Evolutionary conservation across 2,797 vertebrate species (phyloP).

Genomic region (Anolis apletophallus): DNA sequence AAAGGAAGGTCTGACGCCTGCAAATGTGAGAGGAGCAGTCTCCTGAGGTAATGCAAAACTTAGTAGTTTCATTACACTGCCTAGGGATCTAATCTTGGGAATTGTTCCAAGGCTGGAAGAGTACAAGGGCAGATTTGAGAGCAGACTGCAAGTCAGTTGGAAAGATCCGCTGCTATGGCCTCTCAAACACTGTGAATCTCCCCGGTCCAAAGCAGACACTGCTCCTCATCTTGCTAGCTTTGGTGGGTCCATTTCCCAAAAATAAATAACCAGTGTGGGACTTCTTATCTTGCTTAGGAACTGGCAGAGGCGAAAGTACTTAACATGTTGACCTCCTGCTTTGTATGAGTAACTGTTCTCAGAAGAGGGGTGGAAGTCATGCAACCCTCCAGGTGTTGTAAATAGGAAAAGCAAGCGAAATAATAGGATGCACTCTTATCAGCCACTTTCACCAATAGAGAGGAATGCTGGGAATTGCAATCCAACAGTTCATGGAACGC

Average conservation of each 20-base stretch:
- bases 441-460: no score
- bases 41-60: background rate
- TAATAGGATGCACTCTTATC: no score
- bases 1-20: slow-evolving; percentile 18
- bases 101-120: background rate
- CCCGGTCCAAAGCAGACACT: background rate
- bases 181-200: background rate
- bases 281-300: background rate
- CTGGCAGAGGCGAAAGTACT: no score
- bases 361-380: no score
- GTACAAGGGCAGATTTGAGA: background rate
- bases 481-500: no score
- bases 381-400: no score
- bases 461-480: no score
- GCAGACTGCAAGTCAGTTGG: background rate
- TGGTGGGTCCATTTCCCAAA: background rate
- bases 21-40: background rate
- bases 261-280: background rate
- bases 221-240: background rate
- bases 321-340: background rate
- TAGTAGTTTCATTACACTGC: background rate
- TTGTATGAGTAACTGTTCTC: background rate
- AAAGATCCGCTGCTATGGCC: background rate
- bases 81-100: background rate
- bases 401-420: no score